phyloP scores from a whole-genome alignment of 2,797 vertebrate genomes.

The Cephalopachus bancanus region DNA sequence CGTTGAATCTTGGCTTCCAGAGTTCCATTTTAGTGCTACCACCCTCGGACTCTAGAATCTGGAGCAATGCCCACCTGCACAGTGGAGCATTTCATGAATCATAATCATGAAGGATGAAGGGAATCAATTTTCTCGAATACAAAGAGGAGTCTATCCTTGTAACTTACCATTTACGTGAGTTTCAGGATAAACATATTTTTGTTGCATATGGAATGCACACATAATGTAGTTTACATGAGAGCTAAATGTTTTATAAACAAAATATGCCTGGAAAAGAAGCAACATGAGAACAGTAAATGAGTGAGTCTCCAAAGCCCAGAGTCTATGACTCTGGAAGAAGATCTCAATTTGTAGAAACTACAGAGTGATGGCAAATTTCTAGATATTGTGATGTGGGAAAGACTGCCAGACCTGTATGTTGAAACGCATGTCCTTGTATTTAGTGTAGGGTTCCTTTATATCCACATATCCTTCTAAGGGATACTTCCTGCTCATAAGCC shows the following conservation, averaged over 20 bases:
- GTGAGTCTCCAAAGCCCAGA: not conserved
- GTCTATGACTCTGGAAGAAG: not conserved
- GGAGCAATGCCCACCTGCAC: not conserved
- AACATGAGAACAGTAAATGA: constrained; percentile 21
- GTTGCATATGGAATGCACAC: not conserved
- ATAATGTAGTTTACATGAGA: constrained; percentile 45
- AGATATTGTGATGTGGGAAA: not conserved
- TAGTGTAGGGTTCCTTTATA: no score
- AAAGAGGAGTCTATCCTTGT: not conserved
- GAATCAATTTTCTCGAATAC: not conserved
- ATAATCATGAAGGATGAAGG: not conserved
- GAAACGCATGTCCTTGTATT: not conserved
- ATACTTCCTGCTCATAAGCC: no score
- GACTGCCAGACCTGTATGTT: not conserved
- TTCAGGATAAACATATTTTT: constrained; percentile 56
- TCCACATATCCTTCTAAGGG: no score
- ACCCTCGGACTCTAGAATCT: not conserved
- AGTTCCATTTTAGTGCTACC: not conserved
- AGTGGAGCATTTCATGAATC: constrained; percentile 1
- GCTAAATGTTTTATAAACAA: constrained; percentile 44
- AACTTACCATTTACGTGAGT: not conserved
- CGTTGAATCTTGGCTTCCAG: not conserved
- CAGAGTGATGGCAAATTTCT: not conserved
- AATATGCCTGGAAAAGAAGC: not conserved
- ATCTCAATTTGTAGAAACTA: not conserved